Evolutionary conservation across 2,888 invertebrate species (phyloP), one percentile per base, ranked within the genome.

Genomic region (Ephialtes manifestator): DNA sequence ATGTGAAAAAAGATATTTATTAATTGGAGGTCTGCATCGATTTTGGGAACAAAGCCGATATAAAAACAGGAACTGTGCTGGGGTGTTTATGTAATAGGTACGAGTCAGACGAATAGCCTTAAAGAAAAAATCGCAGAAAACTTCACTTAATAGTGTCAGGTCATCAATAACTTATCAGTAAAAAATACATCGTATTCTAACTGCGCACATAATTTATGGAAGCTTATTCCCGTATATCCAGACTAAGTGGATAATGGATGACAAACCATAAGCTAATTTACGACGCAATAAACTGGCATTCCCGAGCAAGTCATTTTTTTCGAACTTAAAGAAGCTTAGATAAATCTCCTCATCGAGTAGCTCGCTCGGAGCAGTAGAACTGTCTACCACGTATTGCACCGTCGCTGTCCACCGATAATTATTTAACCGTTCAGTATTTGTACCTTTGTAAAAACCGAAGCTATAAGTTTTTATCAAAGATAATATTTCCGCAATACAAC

Each of bases 191-290:
- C 51, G 15, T 5, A 46, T 15, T 46, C 24, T 18, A n/a, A 68
- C 46, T 48, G 68, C 68, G 68, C 46, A 68, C 20, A 46, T 46
- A 48, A 10, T 28, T 28, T 31, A 46, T 28, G 13, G 18, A 51
- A 68, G 28, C 48, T 68, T 68, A 68, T 31, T 55, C 10, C 68
- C 28, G 48, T 68, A 24, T 11, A 15, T 68, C 31, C n/a, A n/a
- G 68, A 48, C 68, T 11, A 51, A 68, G n/a, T 51, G 51, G 15
- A 68, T 68, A n/a, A 15, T 5, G 53, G 13, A 46, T 67, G 31
- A 31, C 63, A 5, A 65, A 8, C 18, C 11, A 31, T 20, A n/a
- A 68, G 48, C n/a, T 48, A 24, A n/a, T 68, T 48, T 28, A 28
- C 68, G 31, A 48, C 31, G 68, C 68, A 48, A 68, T 68, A 68